Evolutionary conservation across 2,888 invertebrate species (phyloP).

Genomic region (Chrysina gloriosa): DNA sequence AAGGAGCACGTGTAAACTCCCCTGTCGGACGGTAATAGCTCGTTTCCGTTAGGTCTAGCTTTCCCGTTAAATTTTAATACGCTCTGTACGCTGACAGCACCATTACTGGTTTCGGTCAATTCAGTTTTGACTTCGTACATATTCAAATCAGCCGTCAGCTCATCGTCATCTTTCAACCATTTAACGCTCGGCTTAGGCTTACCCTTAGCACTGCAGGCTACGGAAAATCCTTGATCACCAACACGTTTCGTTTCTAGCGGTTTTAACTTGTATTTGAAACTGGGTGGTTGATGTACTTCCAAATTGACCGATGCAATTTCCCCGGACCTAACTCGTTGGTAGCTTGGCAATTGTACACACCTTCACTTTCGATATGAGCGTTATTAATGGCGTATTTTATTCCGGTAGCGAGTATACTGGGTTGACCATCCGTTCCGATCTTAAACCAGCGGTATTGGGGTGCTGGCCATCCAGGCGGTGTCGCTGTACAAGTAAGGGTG

Average conservation of each 20-base stretch:
- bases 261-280: constrained; percentile 84
- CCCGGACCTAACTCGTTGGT: constrained; percentile 90
- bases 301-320: constrained; percentile 85
- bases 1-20: constrained; percentile 90
- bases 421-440: constrained; percentile 75
- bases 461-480: constrained; percentile 92
- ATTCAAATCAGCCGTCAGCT: constrained; percentile 80
- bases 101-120: constrained; percentile 80
- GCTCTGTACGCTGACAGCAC: constrained; percentile 85
- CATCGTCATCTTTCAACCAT: constrained; percentile 88
- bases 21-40: constrained; percentile 84
- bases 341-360: constrained; percentile 90
- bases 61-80: constrained; percentile 84
- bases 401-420: constrained; percentile 79
- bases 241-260: constrained; percentile 84
- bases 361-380: constrained; percentile 87
- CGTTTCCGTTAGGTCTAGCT: constrained; percentile 79
- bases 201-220: constrained; percentile 87
- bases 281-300: constrained; percentile 90
- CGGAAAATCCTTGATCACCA: constrained; percentile 81
- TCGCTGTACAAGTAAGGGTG: constrained; percentile 86
- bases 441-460: constrained; percentile 92
- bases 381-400: constrained; percentile 87
- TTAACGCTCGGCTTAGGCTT: constrained; percentile 86
- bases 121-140: constrained; percentile 86